Conservation (phyloP, 92 coral and sea anemone species). For the Epizoanthus ramosus region DNA sequence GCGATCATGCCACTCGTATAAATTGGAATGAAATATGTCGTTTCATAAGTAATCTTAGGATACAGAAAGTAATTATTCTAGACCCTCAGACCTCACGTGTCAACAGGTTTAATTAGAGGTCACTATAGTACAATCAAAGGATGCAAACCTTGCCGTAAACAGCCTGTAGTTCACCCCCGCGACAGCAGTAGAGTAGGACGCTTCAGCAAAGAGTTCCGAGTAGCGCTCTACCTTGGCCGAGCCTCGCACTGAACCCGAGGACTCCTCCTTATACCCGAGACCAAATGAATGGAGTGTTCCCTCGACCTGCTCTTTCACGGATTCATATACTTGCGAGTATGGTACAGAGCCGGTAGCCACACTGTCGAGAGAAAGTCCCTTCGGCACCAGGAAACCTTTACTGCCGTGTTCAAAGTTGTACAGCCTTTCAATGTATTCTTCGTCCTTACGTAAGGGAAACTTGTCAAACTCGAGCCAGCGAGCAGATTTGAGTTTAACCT, state of each 20-base stretch:
- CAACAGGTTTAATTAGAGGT: too few relatives aligned
- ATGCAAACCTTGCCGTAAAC: slow-evolving; percentile 19
- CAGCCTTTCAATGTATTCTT: slow-evolving; percentile 10
- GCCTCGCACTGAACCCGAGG: slow-evolving; percentile 22
- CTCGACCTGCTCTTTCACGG: slow-evolving; percentile 18
- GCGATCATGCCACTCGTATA: too few relatives aligned
- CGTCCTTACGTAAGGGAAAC: slow-evolving; percentile 14
- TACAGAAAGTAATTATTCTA: too few relatives aligned
- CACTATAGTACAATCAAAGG: neutral
- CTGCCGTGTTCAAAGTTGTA: slow-evolving; percentile 20
- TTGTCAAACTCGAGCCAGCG: slow-evolving; percentile 31
- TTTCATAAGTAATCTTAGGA: too few relatives aligned
- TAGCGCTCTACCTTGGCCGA: slow-evolving; percentile 1
- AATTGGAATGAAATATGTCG: too few relatives aligned
- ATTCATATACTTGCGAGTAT: neutral
- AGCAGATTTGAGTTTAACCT: slow-evolving; percentile 8
- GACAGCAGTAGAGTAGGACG: slow-evolving; percentile 13
- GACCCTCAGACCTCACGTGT: too few relatives aligned
- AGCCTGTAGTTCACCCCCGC: slow-evolving; percentile 24
- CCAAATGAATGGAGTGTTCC: slow-evolving; percentile 21
- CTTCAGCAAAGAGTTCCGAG: neutral
- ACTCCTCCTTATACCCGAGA: neutral
- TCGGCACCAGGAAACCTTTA: slow-evolving; percentile 21
- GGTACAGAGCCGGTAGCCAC: neutral
- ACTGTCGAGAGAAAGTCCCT: neutral